phyloP scores from a whole-genome alignment of 2,888 invertebrate genomes.

The Catocala fraxini region DNA sequence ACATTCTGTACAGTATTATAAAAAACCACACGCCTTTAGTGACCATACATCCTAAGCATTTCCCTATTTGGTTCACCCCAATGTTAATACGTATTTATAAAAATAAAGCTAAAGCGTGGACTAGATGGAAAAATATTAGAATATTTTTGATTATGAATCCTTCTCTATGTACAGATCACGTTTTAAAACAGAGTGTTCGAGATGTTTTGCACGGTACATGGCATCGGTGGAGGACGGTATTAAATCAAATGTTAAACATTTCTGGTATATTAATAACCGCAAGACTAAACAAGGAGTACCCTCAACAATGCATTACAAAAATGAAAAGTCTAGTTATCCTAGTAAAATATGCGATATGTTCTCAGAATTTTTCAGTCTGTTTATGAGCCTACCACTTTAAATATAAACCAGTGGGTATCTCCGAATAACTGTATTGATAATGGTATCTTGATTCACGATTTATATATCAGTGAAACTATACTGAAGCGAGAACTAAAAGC shows the following conservation, averaged over 20 bases:
- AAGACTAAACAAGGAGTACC: constrained; percentile 9
- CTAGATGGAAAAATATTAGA: too few relatives aligned
- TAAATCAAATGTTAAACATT: constrained; percentile 8
- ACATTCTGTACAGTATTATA: too few relatives aligned
- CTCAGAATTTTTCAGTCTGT: constrained; percentile 5
- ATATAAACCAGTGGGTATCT: too few relatives aligned
- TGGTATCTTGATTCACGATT: too few relatives aligned
- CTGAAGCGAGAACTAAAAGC: neutral
- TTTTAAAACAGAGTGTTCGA: too few relatives aligned
- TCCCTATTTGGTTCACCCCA: too few relatives aligned
- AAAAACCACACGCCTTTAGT: too few relatives aligned
- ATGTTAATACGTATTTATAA: too few relatives aligned
- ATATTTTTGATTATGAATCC: too few relatives aligned
- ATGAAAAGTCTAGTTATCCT: neutral
- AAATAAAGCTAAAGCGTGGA: too few relatives aligned
- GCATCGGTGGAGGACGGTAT: constrained; percentile 3
- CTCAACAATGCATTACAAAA: constrained; percentile 4
- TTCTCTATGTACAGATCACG: too few relatives aligned
- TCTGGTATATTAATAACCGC: constrained; percentile 8
- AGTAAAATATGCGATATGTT: constrained; percentile 5
- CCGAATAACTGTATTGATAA: neutral
- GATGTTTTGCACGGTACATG: neutral
- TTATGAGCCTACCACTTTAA: constrained; percentile 1
- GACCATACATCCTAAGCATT: too few relatives aligned
- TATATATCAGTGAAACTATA: neutral